Evolutionary conservation across 2,888 invertebrate genomes (phyloP), one percentile per base, ranked within the genome.

Genomic region (Nomada hirtipes): DNA sequence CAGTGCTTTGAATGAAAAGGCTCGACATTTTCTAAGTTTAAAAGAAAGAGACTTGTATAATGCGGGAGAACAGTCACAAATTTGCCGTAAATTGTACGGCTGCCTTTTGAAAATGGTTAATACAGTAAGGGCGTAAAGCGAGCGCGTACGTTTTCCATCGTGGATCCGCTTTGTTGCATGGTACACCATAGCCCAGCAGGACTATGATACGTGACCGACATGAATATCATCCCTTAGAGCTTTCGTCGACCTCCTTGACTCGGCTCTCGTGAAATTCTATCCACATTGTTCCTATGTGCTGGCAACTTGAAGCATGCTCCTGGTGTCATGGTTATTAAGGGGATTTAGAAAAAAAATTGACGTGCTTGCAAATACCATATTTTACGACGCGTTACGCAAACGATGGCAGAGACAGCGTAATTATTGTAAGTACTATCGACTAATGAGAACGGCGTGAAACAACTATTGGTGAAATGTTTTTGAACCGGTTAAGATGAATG

Each of bases 141-240:
- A 52, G 69, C 44, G 60, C 53, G 47, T 26, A 50, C 52, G 29
- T 76, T 72, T 72, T 71, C 67, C 55, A 26, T 23, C 47, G 55
- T 69, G 76, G 65, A 9, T 77, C 65, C 82, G 83, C 87, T 86
- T 87, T 86, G 86, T 85, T 83, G 83, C 84, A 81, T 79, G 83
- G 75, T 79, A 72, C 69, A 85, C 76, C 86, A 82, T 70, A 76
- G 76, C 75, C 79, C 84, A 86, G 79, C 82, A 77, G 79, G 73
- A 81, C 83, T 88, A 84, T 87, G 87, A 89, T 87, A 90, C 88
- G 90, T 89, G 89, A 90, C 89, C 90, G 84, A 88, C 88, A 88
- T 89, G 88, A 89, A 87, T 82, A 84, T 79, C 81, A 75, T 57
- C 61, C 69, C 44, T 55, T 47, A 26, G 44, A 60, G 47, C 42